Evolutionary conservation across 2,797 vertebrate genomes (phyloP).

Genomic region (Pteropus rufus): DNA sequence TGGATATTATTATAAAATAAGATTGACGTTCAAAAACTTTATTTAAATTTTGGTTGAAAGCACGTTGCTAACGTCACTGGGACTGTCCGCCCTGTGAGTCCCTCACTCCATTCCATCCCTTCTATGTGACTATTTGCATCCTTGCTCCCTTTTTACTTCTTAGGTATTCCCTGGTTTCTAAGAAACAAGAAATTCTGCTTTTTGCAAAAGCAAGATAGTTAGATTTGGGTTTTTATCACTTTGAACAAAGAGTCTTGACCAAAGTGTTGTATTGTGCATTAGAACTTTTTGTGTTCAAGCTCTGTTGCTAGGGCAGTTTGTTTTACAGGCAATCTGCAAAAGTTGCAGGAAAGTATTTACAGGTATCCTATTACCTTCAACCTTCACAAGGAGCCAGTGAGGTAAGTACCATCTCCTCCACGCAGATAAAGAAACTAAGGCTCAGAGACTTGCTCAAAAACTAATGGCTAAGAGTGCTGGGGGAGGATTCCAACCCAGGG

Average conservation of each 20-base stretch:
- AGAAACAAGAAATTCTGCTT: not conserved
- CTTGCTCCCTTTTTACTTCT: not conserved
- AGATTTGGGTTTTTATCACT: not conserved
- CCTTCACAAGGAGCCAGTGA: not conserved
- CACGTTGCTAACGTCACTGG: not conserved
- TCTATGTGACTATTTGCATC: not conserved
- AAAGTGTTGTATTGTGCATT: not conserved
- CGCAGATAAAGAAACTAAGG: not conserved
- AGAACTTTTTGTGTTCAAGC: not conserved
- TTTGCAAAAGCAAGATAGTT: not conserved
- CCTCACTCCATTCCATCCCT: not conserved
- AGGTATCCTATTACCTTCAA: not conserved
- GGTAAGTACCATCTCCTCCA: not conserved
- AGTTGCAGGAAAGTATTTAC: not conserved
- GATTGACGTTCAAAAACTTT: not conserved
- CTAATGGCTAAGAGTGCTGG: not conserved
- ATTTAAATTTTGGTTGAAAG: slow-evolving; percentile 38
- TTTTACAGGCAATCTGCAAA: not conserved
- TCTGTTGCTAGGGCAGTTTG: not conserved
- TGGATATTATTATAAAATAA: slow-evolving; percentile 7
- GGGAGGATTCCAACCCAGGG: not conserved
- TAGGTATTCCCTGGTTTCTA: not conserved
- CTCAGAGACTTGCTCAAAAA: not conserved
- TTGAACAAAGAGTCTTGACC: not conserved
- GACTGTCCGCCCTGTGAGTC: not conserved